Evolutionary conservation across 2,113 vertebrate genomes (phyloP).

Genomic region (Atractosteus spatula): DNA sequence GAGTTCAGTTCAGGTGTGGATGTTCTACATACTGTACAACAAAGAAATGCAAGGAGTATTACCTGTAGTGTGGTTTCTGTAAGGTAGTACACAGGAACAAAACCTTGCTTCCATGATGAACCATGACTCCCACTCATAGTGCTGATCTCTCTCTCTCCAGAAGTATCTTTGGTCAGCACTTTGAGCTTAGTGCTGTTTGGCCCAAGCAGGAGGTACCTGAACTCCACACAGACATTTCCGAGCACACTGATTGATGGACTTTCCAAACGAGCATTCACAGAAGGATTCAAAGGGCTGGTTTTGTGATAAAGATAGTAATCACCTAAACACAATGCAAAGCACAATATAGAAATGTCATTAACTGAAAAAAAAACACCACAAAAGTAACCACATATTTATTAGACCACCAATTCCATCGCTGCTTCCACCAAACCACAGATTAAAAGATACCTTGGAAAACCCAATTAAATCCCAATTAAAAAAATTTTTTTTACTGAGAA

Average conservation of each 20-base stretch:
- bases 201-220: conserved; percentile 73
- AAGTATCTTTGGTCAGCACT: conserved; percentile 51
- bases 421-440: too few species aligned
- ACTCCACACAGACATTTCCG: conserved; percentile 73
- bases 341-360: background rate
- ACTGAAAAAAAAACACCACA: too few species aligned
- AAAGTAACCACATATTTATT: too few species aligned
- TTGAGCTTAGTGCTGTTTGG: conserved; percentile 54
- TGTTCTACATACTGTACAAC: too few species aligned
- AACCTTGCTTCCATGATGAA: conserved; percentile 65
- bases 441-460: too few species aligned
- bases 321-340: conserved; percentile 30
- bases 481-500: too few species aligned
- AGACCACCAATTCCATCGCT: too few species aligned
- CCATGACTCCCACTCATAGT: conserved; percentile 44
- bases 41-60: conserved; percentile 22
- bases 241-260: conserved; percentile 51
- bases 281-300: conserved; percentile 44
- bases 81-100: conserved; percentile 47
- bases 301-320: conserved; percentile 57
- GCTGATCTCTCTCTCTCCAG: conserved; percentile 55
- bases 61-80: conserved; percentile 62
- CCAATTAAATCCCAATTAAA: too few species aligned
- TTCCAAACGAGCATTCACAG: conserved; percentile 50
- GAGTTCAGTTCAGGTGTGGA: too few species aligned